These are phyloP conservation scores for Euthynnus affinis DNA, from an alignment of 2,797 vertebrate genomes.

Conservation along the genomic window DNA sequence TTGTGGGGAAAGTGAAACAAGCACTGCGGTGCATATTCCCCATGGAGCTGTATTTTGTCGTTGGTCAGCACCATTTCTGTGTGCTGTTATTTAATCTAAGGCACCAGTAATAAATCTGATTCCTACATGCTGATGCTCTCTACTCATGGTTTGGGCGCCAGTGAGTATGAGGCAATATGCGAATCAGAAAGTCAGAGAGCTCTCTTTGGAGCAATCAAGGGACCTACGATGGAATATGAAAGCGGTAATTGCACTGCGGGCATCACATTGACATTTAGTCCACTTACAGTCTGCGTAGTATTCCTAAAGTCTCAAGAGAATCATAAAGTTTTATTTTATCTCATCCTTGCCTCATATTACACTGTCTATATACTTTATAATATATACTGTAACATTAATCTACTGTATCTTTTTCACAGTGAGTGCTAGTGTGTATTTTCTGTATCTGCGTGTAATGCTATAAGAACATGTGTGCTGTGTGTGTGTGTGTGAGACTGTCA, in stretches of 20 bases:
- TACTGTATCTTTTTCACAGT: neutral
- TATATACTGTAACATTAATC: neutral
- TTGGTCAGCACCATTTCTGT: conserved; percentile 62
- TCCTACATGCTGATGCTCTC: conserved; percentile 41
- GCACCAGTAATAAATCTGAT: conserved; percentile 67
- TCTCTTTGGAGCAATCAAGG: conserved; percentile 51
- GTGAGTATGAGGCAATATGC: conserved; percentile 35
- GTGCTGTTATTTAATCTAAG: conserved; percentile 69
- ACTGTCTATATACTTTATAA: conserved; percentile 8
- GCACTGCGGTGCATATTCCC: conserved; percentile 36
- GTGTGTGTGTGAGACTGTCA: neutral
- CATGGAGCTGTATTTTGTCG: conserved; percentile 40
- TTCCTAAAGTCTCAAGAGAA: conserved; percentile 22
- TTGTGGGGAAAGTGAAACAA: conserved; percentile 55
- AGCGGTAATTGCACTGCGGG: conserved; percentile 48
- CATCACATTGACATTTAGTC: conserved; percentile 46
- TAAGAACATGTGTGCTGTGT: neutral
- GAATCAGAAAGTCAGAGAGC: conserved; percentile 47
- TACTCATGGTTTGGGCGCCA: conserved; percentile 28
- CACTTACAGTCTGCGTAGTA: conserved; percentile 24
- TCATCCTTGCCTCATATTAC: conserved; percentile 14
- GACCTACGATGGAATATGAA: conserved; percentile 28
- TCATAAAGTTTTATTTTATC: conserved; percentile 34
- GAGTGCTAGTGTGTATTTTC: neutral
- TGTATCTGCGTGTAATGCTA: neutral